Base-by-base conservation (phyloP, 1,140 invertebrate genomes). In the Halesus radiatus region DNA sequence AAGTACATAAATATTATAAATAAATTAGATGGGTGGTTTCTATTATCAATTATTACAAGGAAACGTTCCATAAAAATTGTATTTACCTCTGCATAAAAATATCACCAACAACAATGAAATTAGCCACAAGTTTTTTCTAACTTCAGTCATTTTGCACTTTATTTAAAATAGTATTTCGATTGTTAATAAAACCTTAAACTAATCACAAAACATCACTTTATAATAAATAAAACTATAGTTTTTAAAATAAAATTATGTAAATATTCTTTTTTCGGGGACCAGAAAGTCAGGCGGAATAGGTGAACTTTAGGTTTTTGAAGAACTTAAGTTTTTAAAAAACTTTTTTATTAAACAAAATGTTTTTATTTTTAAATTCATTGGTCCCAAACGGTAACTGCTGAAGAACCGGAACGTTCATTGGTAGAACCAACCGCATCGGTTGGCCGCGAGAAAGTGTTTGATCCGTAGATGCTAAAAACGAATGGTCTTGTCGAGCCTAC, bases 361-460 rank as follows among this genome's bases (percentile, higher is more conserved):
- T 29, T 29, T 29, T 29, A 29, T 29, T 7, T 45, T 45, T 45
- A 13, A 0, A 45, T 45, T 45, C 37, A 45, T 45, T 13, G 37
- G 13, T 13, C 37, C 37, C 37, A 45, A 45, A 45, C 37, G 10
- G 37, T 13, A 45, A 45, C 37, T 45, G 37, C 37, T 72, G 66
- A 45, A 70, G 29, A 50, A 45, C 15, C 16, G 66, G 32, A 80
- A 29, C 76, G 76, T 70, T 45, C 52, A 50, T 13, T 54, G 23
- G 50, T 37, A 52, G 23, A 13, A 72, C 77, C 29, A 23, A 20
- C 77, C 64, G 77, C 66, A 10, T 56, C 68, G 23, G 66, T 50
- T 79, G 58, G 66, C 45, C 18, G 29, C 56, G 77, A 72, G 77
- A 79, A 79, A 79, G 77, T 79, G 53, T 20, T 45, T 79, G 53